A percentile compares a stretch with the other conserved stretches of the same genome.
phyloP scores from a whole-genome alignment of 2,113 vertebrate species.

The Progne subis region DNA sequence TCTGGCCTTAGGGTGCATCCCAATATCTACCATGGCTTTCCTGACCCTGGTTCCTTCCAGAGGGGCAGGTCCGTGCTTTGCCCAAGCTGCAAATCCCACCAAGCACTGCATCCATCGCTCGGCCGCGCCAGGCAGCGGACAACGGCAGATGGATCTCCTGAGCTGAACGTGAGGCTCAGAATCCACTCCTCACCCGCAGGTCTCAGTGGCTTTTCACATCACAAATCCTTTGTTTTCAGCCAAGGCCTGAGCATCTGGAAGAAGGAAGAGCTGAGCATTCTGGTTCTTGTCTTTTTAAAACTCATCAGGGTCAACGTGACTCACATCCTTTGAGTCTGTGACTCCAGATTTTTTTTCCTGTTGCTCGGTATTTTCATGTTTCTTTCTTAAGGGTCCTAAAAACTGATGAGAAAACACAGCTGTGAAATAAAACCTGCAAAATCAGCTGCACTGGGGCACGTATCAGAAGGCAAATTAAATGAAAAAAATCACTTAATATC shows the following conservation, averaged over 20 bases:
- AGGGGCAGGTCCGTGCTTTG: neutral
- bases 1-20: neutral
- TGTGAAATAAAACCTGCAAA: neutral
- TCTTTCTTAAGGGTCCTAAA: neutral
- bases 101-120: too few species aligned
- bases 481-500: neutral
- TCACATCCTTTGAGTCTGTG: neutral
- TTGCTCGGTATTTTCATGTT: neutral
- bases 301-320: neutral
- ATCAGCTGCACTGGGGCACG: neutral
- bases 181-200: neutral
- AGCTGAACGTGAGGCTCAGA: neutral
- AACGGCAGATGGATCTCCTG: rapidly evolving
- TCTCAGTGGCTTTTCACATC: neutral
- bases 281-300: neutral
- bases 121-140: neutral
- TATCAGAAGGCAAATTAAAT: neutral
- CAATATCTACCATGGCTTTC: rapidly evolving
- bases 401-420: neutral
- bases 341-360: neutral
- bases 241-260: neutral
- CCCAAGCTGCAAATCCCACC: neutral
- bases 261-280: neutral
- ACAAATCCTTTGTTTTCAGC: neutral
- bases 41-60: neutral